Evolutionary conservation across 64 coral and sea anemone species (phyloP).

Genomic region (Montipora foliosa): DNA sequence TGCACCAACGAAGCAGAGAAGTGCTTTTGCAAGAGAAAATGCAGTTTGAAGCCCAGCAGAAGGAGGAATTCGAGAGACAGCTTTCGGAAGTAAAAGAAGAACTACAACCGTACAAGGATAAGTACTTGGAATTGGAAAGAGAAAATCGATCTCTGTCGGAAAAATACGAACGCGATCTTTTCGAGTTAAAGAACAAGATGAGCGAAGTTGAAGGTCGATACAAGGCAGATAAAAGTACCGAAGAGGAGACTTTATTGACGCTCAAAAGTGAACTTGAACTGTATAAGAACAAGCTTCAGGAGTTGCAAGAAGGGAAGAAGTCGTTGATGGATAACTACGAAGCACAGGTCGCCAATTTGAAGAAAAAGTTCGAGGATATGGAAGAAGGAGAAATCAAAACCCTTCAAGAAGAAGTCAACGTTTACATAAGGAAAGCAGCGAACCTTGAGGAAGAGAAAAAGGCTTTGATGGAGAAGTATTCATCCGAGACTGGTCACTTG

Average conservation of each 20-base stretch:
- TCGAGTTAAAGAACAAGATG: conserved; percentile 82
- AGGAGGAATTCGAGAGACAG: conserved; percentile 90
- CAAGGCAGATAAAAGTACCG: conserved; percentile 68
- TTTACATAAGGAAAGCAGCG: conserved; percentile 85
- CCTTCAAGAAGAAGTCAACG: conserved; percentile 88
- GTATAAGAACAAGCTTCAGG: conserved; percentile 84
- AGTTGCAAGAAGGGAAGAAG: conserved; percentile 83
- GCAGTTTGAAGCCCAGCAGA: conserved; percentile 91
- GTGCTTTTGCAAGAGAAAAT: conserved; percentile 82
- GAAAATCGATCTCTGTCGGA: conserved; percentile 86
- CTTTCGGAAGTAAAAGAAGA: conserved; percentile 91
- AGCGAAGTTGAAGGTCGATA: conserved; percentile 88
- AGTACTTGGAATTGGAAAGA: conserved; percentile 83
- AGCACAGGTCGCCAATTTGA: conserved; percentile 84
- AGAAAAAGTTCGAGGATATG: conserved; percentile 75
- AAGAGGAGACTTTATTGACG: conserved; percentile 74
- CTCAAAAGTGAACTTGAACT: conserved; percentile 85
- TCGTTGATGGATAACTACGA: conserved; percentile 88
- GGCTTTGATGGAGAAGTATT: conserved; percentile 65
- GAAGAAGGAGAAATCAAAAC: conserved; percentile 93
- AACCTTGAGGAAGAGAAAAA: conserved; percentile 80
- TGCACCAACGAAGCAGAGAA: conserved; percentile 90
- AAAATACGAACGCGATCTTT: conserved; percentile 85
- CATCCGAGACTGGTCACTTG: conserved; percentile 22
- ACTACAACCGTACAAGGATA: conserved; percentile 84